Evolutionary conservation across 2,888 invertebrate species (phyloP).

Genomic region (Caenorhabditis angaria): DNA sequence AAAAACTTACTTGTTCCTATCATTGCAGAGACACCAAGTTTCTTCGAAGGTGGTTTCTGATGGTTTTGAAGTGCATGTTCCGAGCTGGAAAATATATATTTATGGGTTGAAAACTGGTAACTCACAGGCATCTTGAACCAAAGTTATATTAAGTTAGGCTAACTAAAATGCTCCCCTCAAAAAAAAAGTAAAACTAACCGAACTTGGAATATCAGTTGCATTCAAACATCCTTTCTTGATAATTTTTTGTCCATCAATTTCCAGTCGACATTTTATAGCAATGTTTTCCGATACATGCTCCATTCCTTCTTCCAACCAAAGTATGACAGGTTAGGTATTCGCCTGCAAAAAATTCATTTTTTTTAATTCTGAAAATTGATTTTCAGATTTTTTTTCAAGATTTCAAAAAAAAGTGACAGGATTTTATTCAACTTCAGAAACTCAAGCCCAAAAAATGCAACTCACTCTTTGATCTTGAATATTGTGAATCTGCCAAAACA

Average conservation of each 20-base stretch:
- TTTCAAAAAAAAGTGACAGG: neutral
- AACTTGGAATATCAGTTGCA: slow-evolving; percentile 28
- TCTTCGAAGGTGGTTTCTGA: slow-evolving; percentile 26
- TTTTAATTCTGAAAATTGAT: neutral
- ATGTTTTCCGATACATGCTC: neutral
- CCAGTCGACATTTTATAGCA: neutral
- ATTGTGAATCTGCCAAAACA: neutral
- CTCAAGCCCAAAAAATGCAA: neutral
- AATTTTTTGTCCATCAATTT: slow-evolving; percentile 7
- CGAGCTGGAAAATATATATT: slow-evolving; percentile 32
- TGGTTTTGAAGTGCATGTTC: slow-evolving; percentile 28
- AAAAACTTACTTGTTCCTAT: slow-evolving; percentile 10
- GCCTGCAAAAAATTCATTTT: neutral
- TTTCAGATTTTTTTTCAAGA: neutral
- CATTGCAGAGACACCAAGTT: slow-evolving; percentile 27
- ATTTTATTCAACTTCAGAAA: neutral
- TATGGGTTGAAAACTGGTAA: too few species aligned
- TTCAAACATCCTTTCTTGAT: slow-evolving; percentile 41
- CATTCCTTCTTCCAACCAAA: neutral
- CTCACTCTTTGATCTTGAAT: neutral
- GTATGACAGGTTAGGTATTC: neutral
- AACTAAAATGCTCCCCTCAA: neutral
- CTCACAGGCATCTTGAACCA: too few species aligned
- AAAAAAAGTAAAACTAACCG: slow-evolving; percentile 17
- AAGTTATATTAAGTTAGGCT: too few species aligned